phyloP scores from a whole-genome alignment of 2,113 vertebrate genomes.

The Rhea americana region DNA sequence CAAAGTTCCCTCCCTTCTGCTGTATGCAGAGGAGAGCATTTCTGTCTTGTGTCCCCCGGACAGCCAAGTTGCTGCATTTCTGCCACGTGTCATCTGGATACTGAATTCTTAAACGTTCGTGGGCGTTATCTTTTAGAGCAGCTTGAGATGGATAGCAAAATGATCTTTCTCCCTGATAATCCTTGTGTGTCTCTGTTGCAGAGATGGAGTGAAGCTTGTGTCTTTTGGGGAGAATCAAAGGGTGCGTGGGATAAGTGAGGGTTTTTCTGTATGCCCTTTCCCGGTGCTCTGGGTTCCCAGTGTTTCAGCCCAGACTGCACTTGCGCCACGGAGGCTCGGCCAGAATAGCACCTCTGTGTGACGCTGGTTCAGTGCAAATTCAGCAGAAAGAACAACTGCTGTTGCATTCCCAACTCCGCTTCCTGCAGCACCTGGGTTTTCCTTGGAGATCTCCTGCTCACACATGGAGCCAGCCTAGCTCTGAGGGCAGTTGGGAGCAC shows the following conservation, averaged over 20 bases:
- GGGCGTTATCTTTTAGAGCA: background rate
- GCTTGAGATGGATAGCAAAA: background rate
- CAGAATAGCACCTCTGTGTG: rapidly evolving
- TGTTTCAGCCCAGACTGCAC: background rate
- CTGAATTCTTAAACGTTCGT: background rate
- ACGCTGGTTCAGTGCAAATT: rapidly evolving
- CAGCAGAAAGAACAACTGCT: background rate
- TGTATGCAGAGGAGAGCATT: background rate
- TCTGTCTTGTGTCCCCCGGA: background rate
- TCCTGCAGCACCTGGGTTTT: constrained; percentile 10
- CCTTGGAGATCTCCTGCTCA: background rate
- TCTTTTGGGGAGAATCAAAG: background rate
- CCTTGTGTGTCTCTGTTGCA: background rate
- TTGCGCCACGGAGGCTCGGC: background rate
- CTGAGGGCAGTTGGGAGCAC: rapidly evolving
- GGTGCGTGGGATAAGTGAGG: background rate
- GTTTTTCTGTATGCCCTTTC: background rate
- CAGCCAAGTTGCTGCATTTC: background rate
- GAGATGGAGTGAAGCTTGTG: background rate
- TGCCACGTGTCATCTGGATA: background rate
- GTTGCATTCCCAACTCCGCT: background rate
- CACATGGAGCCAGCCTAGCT: background rate
- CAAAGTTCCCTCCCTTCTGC: background rate
- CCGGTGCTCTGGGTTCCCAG: background rate
- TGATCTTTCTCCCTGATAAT: background rate